These are phyloP conservation scores for Toxostoma redivivum DNA, from an alignment of 2,113 vertebrate species.

Conservation along the genomic window DNA sequence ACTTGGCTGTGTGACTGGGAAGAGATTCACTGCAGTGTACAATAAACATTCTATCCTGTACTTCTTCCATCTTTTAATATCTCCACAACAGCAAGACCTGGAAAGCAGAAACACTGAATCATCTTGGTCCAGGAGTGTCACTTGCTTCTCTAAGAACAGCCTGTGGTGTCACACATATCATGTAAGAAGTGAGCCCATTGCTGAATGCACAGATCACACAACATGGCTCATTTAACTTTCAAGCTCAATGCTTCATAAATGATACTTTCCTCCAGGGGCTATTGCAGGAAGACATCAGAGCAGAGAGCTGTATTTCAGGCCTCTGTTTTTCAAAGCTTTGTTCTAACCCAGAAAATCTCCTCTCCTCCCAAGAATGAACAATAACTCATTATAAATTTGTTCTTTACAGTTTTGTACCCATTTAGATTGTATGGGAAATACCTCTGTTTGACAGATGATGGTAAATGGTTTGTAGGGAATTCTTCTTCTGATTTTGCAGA, in stretches of 20 bases:
- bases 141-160: not conserved
- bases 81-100: not conserved
- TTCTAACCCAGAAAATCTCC: not conserved
- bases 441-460: not conserved
- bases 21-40: not conserved
- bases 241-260: not conserved
- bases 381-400: not conserved
- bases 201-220: not conserved
- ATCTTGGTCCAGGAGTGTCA: not conserved
- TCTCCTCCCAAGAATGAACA: not conserved
- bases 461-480: not conserved
- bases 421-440: not conserved
- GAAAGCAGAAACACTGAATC: not conserved
- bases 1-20: not conserved
- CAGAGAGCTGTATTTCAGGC: not conserved
- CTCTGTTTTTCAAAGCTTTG: not conserved
- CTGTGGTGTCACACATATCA: accelerated
- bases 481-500: not conserved
- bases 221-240: not conserved
- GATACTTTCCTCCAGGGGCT: not conserved
- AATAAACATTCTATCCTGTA: not conserved
- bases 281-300: not conserved
- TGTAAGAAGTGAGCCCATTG: not conserved
- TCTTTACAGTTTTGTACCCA: not conserved
- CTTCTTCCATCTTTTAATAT: not conserved